phyloP scores from a whole-genome alignment of 2,888 invertebrate genomes.

The Cyclophora albipunctata region DNA sequence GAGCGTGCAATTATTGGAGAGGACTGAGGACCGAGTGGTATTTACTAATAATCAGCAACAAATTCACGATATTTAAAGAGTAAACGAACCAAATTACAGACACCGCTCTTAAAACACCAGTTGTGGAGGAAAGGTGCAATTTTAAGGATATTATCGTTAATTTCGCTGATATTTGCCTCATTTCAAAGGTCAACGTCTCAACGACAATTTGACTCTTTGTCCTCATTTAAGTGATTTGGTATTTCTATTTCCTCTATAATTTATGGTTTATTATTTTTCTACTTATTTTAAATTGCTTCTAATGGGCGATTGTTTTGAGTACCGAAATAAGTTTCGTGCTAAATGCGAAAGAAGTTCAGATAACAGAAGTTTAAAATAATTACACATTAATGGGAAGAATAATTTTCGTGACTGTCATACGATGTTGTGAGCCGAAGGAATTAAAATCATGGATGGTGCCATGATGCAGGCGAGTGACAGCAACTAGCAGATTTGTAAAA shows the following conservation, averaged over 20 bases:
- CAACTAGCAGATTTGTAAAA: too few relatives aligned
- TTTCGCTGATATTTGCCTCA: slow-evolving; percentile 17
- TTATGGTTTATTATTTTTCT: slow-evolving; percentile 15
- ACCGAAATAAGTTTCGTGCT: background rate
- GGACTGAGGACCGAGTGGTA: too few relatives aligned
- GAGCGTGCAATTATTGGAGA: too few relatives aligned
- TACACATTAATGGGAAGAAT: too few relatives aligned
- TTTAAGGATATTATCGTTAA: slow-evolving; percentile 16
- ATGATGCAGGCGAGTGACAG: too few relatives aligned
- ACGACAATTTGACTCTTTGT: slow-evolving; percentile 19
- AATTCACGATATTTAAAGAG: slow-evolving; percentile 13
- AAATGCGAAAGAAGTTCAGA: background rate
- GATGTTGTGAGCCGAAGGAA: too few relatives aligned
- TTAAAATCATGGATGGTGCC: too few relatives aligned
- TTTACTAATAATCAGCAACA: slow-evolving; percentile 9
- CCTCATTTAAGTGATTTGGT: slow-evolving; percentile 27
- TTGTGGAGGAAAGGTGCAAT: slow-evolving; percentile 16
- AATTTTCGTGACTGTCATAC: too few relatives aligned
- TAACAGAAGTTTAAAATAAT: too few relatives aligned
- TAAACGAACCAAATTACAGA: slow-evolving; percentile 19
- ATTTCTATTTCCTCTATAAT: slow-evolving; percentile 35
- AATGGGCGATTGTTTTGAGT: slow-evolving; percentile 1
- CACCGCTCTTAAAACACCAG: slow-evolving; percentile 2
- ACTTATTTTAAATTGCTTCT: slow-evolving; percentile 7
- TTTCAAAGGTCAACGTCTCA: slow-evolving; percentile 28